Evolutionary conservation across 2,888 invertebrate species (phyloP).

Genomic region (Agonopterix heracliana): DNA sequence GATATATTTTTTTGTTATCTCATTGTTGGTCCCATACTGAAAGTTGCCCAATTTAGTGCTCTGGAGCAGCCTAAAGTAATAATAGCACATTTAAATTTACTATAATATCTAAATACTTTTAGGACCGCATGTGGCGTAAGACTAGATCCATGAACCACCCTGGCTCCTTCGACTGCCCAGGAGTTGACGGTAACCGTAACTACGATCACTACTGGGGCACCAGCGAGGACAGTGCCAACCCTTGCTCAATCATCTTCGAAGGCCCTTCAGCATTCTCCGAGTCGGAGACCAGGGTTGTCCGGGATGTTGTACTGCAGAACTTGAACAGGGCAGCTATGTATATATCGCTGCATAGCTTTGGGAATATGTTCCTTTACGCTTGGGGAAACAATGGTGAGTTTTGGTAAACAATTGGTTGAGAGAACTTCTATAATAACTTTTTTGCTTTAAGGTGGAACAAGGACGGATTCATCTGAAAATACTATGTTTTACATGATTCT

Average conservation of each 20-base stretch:
- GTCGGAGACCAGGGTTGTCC: constrained; percentile 77
- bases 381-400: constrained; percentile 78
- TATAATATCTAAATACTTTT: constrained; percentile 10
- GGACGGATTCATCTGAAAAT: too few relatives aligned
- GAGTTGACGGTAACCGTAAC: constrained; percentile 88
- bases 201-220: constrained; percentile 84
- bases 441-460: too few relatives aligned
- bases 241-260: constrained; percentile 79
- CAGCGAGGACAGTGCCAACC: constrained; percentile 56
- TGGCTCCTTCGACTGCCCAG: constrained; percentile 71
- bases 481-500: too few relatives aligned
- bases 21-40: too few relatives aligned
- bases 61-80: too few relatives aligned
- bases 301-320: constrained; percentile 72
- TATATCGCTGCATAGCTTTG: constrained; percentile 85
- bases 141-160: constrained; percentile 74
- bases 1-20: too few relatives aligned
- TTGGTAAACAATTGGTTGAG: constrained; percentile 15
- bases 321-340: constrained; percentile 76
- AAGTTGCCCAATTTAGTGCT: too few relatives aligned
- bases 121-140: constrained; percentile 83
- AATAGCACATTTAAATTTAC: too few relatives aligned
- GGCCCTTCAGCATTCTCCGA: constrained; percentile 82
- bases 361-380: constrained; percentile 81
- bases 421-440: too few relatives aligned